Evolutionary conservation across 2,888 invertebrate genomes (phyloP).

Genomic region (Coleophora deauratella): DNA sequence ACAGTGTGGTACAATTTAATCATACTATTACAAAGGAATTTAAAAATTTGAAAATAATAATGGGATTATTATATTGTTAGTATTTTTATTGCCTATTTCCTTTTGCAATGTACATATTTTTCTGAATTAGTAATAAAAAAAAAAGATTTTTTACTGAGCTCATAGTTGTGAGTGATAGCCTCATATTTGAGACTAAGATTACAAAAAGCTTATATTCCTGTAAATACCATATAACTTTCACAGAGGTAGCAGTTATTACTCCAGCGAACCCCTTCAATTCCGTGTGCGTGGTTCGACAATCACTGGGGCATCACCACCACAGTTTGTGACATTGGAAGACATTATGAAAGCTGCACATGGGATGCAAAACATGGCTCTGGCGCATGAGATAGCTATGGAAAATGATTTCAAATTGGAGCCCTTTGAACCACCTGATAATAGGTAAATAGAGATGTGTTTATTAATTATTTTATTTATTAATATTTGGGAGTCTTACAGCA

Average conservation of each 20-base stretch:
- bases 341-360: slow-evolving; percentile 91
- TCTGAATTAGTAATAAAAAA: background rate
- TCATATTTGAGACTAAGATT: too few species aligned
- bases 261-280: slow-evolving; percentile 65
- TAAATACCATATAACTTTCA: slow-evolving; percentile 6
- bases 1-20: too few species aligned
- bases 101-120: background rate
- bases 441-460: slow-evolving; percentile 49
- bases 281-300: slow-evolving; percentile 74
- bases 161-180: background rate
- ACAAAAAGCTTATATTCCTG: background rate
- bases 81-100: background rate
- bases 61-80: too few species aligned
- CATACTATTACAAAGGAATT: too few species aligned
- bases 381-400: slow-evolving; percentile 97
- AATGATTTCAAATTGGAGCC: slow-evolving; percentile 91
- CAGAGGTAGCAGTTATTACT: slow-evolving; percentile 43
- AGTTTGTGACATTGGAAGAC: slow-evolving; percentile 88
- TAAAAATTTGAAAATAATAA: too few species aligned
- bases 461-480: too few species aligned
- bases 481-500: too few species aligned
- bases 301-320: slow-evolving; percentile 85
- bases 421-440: slow-evolving; percentile 83
- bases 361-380: slow-evolving; percentile 94
- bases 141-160: background rate